These are phyloP conservation scores for Phthorimaea operculella DNA, from an alignment of 1,140 invertebrate species.

Conservation along the genomic window DNA sequence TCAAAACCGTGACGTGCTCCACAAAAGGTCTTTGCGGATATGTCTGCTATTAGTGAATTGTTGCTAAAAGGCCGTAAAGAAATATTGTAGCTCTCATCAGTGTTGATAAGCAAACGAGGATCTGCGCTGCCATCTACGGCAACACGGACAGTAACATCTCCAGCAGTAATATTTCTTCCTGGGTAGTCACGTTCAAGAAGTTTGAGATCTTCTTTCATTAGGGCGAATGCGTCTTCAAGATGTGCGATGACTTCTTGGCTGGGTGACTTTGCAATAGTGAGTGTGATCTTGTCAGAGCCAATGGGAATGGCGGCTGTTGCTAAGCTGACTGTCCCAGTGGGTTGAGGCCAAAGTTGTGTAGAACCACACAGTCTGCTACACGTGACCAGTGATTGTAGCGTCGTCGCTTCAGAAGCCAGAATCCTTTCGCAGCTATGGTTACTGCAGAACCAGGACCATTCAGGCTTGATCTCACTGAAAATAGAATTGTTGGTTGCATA, in stretches of 20 bases:
- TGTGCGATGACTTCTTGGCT: conserved; percentile 39
- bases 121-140: conserved; percentile 64
- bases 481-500: neutral
- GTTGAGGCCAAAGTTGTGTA: conserved; percentile 69
- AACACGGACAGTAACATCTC: conserved; percentile 62
- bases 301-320: conserved; percentile 56
- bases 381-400: conserved; percentile 60
- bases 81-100: conserved; percentile 80
- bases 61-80: conserved; percentile 65
- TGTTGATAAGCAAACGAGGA: conserved; percentile 71
- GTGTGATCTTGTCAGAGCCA: conserved; percentile 11
- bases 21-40: conserved; percentile 77
- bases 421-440: conserved; percentile 64
- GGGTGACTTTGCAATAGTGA: conserved; percentile 37
- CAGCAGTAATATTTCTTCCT: conserved; percentile 18
- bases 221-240: conserved; percentile 44
- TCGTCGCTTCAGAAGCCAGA: conserved; percentile 34
- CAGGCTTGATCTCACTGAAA: conserved; percentile 32
- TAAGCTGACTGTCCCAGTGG: conserved; percentile 65
- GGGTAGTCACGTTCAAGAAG: conserved; percentile 46
- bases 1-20: conserved; percentile 83
- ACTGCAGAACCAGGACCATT: conserved; percentile 68
- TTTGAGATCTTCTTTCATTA: conserved; percentile 39
- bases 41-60: conserved; percentile 69
- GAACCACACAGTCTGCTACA: conserved; percentile 71